These are phyloP conservation scores for Climacteris rufus DNA, from an alignment of 2,113 vertebrate species.

Conservation along the genomic window DNA sequence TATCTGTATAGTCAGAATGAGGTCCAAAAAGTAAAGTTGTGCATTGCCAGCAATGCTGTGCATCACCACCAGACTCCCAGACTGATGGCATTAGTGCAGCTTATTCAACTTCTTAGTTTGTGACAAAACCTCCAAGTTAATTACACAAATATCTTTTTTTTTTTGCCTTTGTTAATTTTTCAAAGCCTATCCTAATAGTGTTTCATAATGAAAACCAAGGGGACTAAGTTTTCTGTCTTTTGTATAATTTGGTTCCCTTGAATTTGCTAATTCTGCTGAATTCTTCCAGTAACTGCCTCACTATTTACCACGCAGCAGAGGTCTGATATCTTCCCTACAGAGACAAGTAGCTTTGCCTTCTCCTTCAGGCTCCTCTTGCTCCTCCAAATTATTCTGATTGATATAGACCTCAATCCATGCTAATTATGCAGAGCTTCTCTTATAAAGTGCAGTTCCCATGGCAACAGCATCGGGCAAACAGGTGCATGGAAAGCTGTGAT, in stretches of 20 bases:
- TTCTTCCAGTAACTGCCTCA: slow-evolving; percentile 50
- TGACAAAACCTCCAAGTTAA: neutral
- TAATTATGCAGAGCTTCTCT: slow-evolving; percentile 76
- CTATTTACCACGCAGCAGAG: slow-evolving; percentile 67
- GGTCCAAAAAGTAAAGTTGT: neutral
- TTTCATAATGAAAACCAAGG: neutral
- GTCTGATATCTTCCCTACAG: slow-evolving; percentile 66
- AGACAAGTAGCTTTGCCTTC: slow-evolving; percentile 68
- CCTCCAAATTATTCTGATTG: slow-evolving; percentile 80
- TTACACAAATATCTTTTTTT: neutral
- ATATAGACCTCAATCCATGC: slow-evolving; percentile 75
- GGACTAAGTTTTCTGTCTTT: slow-evolving; percentile 30
- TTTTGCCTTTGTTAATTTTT: neutral
- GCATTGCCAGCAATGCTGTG: neutral
- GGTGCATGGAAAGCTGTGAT: slow-evolving; percentile 76
- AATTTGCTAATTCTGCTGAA: slow-evolving; percentile 58
- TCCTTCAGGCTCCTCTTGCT: slow-evolving; percentile 71
- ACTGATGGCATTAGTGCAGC: neutral
- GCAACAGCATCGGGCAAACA: slow-evolving; percentile 69
- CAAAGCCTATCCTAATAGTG: neutral
- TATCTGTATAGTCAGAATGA: neutral
- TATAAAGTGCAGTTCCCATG: slow-evolving; percentile 72
- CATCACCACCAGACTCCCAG: neutral
- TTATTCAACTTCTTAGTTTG: neutral
- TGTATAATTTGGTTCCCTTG: slow-evolving; percentile 1